These are phyloP conservation scores for Aldrovandia affinis DNA, from an alignment of 2,797 vertebrate genomes.

Conservation along the genomic window DNA sequence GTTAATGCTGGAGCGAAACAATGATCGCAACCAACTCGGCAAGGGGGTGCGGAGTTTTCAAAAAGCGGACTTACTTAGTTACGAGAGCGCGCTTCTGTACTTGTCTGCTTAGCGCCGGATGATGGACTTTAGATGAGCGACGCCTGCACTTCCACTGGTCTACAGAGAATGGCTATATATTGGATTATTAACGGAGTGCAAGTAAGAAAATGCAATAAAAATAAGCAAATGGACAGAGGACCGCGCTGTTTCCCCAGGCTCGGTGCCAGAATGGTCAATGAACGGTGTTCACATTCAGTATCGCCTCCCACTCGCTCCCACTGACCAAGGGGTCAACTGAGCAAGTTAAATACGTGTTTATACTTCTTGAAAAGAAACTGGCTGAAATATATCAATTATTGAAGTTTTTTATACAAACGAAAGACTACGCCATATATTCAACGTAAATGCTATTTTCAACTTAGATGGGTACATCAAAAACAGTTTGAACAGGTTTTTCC, in stretches of 20 bases:
- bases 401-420: background rate
- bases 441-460: background rate
- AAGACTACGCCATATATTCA: background rate
- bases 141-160: background rate
- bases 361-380: background rate
- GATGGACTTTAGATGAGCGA: constrained; percentile 2
- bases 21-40: constrained; percentile 84
- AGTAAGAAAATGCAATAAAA: background rate
- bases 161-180: background rate
- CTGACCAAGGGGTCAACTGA: constrained; percentile 10
- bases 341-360: background rate
- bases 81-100: constrained; percentile 67
- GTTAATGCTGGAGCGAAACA: constrained; percentile 89
- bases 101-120: constrained; percentile 46
- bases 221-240: background rate
- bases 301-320: background rate
- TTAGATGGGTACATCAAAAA: no score
- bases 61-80: constrained; percentile 58
- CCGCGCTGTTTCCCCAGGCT: constrained; percentile 7
- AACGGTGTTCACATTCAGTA: background rate
- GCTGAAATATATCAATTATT: background rate
- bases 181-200: background rate
- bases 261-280: background rate
- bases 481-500: no score
- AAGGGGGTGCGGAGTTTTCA: constrained; percentile 73